Conservation (phyloP, 2,888 invertebrate species). For the Brachyopa scutellaris region DNA sequence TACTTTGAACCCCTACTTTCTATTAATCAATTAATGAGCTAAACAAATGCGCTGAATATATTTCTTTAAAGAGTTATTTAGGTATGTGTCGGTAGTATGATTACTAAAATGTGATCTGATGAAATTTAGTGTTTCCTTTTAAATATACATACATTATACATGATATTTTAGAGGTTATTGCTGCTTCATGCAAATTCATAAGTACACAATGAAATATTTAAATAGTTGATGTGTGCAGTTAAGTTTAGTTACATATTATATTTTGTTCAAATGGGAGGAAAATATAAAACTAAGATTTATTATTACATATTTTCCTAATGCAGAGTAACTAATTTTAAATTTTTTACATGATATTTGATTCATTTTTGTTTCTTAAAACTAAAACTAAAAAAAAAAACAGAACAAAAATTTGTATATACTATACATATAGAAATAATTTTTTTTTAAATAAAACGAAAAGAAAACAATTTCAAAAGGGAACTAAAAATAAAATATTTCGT, state of each 20-base stretch:
- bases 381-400: background rate
- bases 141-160: slow-evolving; percentile 22
- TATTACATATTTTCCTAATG: slow-evolving; percentile 16
- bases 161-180: slow-evolving; percentile 13
- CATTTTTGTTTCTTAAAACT: slow-evolving; percentile 2
- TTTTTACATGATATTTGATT: slow-evolving; percentile 59
- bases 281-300: slow-evolving; percentile 21
- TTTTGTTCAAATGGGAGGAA: background rate
- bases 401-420: slow-evolving; percentile 9
- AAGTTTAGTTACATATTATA: background rate
- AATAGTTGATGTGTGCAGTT: slow-evolving; percentile 9
- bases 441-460: background rate
- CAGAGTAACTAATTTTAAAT: slow-evolving; percentile 14
- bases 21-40: slow-evolving; percentile 26
- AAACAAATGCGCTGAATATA: slow-evolving; percentile 23
- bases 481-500: slow-evolving; percentile 3
- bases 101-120: background rate
- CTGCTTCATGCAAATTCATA: slow-evolving; percentile 22
- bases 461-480: slow-evolving; percentile 6
- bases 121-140: background rate
- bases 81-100: background rate
- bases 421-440: background rate
- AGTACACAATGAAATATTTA: slow-evolving; percentile 37
- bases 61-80: background rate
- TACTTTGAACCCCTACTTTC: slow-evolving; percentile 28